Base-by-base conservation (phyloP, 1,140 invertebrate species). In the Leptestheria dahalacensis region DNA sequence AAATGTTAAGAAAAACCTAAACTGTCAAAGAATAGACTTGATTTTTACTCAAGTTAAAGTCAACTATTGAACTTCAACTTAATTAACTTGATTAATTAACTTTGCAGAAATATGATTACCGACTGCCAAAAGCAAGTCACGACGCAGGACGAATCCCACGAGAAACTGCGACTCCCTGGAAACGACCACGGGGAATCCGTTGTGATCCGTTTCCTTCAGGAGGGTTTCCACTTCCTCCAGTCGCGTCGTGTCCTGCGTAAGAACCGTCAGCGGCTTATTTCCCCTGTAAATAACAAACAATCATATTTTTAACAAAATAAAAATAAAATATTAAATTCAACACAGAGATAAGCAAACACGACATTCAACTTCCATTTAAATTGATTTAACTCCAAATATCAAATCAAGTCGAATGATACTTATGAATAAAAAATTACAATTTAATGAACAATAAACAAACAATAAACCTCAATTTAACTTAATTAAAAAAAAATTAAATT, bases 171-270 rank as follows among this genome's bases (percentile, higher is more conserved):
- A 95, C 71, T 97, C 91, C 68, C 83, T 80, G 0, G 92, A 97
- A 1, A 97, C 89, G 12, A 99, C 93, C 3, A 99, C 93, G 0
- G 97, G 97, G 75, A 97, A 99, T 0, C 95, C 96, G 71, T 98
- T 99, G 68, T 97, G 94, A 66, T 94, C 89, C 0, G 93, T 97
- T 67, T 95, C 89, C 71, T 93, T 89, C 9, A 99, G 73, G 28
- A 98, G 69, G 56, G 80, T 82, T 70, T 97, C 92, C 50, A 95
- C 81, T 71, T 98, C 92, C 63, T 94, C 91, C 2, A 98, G 83
- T 1, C 92, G 97, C 91, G 97, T 96, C 4, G 89, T 90, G 69
- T 97, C 92, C 74, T 97, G 91, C 2, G 91, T 94, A 24, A 97
- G 84, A 48, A 95, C 89, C 65, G 85, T 84, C 51, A 97, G 73